Evolutionary conservation across 2,113 vertebrate genomes (phyloP), one percentile per base, ranked within the genome.

Genomic region (Paralichthys olivaceus): DNA sequence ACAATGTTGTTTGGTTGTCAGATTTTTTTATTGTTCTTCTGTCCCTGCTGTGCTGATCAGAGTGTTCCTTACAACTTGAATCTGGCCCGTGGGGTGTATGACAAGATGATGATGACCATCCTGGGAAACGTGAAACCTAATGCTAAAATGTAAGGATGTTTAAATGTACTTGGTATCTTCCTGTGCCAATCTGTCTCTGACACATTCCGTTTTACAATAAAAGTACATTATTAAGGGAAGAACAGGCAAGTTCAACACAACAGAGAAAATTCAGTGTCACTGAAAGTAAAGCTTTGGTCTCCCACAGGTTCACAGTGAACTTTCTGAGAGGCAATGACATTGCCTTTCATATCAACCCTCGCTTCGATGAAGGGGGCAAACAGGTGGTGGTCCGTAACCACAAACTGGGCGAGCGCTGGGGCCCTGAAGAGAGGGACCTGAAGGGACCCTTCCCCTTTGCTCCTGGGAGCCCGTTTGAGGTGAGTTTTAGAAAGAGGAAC

Each of bases 21-120:
- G 11, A 14, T 22, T 57, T 13, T 34, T 69, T 70, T 20, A 43
- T 25, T 0, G 14, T 28, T 12, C 5, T 34, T 67, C 28, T 71
- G 53, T 60, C 26, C 0, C 23, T 75, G 43, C 55, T 29, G 58
- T 49, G 34, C 3, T 64, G 7, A 76, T 29, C 37, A 95, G 94
- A 90, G 87, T 7, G 94, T 95, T 5, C 94, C 94, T 0, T 95
- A 92, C 90, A 94, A 92, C 86, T 65, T 94, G 76, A 93, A 94
- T 43, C 88, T 95, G 64, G 83, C 92, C 25, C 77, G 94, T 40
- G 94, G 94, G 1, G 77, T 94, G 59, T 94, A 94, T 15, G 94
- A 95, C 91, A 95, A 94, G 75, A 92, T 95, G 90, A 91, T 94
- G 93, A 89, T 95, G 80, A 95, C 94, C 34, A 94, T 95, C 74